Conservation (phyloP, 2,888 invertebrate species). For the Liodrosophila aerea region DNA sequence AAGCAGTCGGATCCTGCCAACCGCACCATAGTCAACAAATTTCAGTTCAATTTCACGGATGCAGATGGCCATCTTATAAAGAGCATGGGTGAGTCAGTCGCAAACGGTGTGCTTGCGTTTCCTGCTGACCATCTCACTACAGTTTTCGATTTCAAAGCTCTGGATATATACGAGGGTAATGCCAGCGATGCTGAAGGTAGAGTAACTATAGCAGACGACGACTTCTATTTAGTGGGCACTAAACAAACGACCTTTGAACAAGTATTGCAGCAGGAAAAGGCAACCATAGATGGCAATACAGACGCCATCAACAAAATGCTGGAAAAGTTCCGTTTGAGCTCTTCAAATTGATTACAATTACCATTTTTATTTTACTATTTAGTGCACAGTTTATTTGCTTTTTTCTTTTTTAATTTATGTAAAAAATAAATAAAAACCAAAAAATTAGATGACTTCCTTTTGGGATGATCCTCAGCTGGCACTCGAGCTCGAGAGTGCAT, state of each 20-base stretch:
- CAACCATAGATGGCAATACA: conserved; percentile 73
- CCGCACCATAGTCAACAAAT: conserved; percentile 77
- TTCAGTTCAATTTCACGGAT: conserved; percentile 80
- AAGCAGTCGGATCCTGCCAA: conserved; percentile 78
- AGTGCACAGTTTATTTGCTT: no score
- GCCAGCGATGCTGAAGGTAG: conserved; percentile 68
- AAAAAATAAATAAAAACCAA: not conserved
- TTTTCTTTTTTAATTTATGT: not conserved
- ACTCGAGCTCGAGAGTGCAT: no score
- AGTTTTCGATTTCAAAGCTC: conserved; percentile 82
- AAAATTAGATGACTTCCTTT: no score
- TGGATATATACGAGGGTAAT: conserved; percentile 80
- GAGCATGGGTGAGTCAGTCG: conserved; percentile 74
- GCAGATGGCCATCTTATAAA: conserved; percentile 79
- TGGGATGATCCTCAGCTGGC: no score
- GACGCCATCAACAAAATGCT: conserved; percentile 79
- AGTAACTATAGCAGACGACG: conserved; percentile 79
- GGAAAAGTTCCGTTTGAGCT: conserved; percentile 78
- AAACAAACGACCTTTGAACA: conserved; percentile 77
- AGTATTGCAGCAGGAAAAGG: conserved; percentile 76
- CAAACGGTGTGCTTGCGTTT: not conserved
- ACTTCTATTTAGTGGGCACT: conserved; percentile 80
- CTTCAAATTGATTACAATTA: conserved; percentile 30
- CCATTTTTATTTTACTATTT: no score
- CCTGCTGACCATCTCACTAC: conserved; percentile 54